These are phyloP conservation scores for Leptodirus hochenwartii DNA, from an alignment of 2,888 invertebrate genomes.

Conservation along the genomic window DNA sequence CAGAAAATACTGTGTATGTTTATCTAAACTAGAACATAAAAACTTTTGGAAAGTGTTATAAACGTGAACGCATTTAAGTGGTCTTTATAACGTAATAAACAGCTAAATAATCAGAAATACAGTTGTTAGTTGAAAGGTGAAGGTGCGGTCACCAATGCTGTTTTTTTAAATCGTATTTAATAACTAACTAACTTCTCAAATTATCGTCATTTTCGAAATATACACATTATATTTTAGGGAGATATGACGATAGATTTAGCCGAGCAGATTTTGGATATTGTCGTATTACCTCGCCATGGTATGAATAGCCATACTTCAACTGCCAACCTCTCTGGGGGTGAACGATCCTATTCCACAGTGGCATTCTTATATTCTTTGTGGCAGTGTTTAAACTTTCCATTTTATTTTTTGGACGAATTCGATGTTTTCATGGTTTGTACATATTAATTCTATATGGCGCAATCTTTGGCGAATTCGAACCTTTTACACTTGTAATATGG, in stretches of 20 bases:
- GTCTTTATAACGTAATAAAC: too few species aligned
- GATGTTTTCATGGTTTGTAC: constrained; percentile 80
- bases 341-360: constrained; percentile 88
- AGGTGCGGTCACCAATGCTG: too few species aligned
- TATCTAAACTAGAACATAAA: too few species aligned
- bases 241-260: constrained; percentile 33
- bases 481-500: neutral
- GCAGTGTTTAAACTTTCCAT: constrained; percentile 82
- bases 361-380: constrained; percentile 86
- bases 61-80: too few species aligned
- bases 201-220: too few species aligned
- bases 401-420: constrained; percentile 90
- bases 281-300: constrained; percentile 35
- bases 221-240: constrained; percentile 33
- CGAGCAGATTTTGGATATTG: constrained; percentile 29
- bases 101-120: too few species aligned
- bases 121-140: too few species aligned
- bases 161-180: too few species aligned
- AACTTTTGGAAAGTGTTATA: too few species aligned
- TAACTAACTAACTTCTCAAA: neutral
- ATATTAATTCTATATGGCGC: constrained; percentile 7
- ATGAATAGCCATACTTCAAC: constrained; percentile 32
- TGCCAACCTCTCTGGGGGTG: constrained; percentile 79
- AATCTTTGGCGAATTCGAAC: neutral
- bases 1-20: too few species aligned